Evolutionary conservation across 2,888 invertebrate genomes (phyloP).

Genomic region (Panopea generosa): DNA sequence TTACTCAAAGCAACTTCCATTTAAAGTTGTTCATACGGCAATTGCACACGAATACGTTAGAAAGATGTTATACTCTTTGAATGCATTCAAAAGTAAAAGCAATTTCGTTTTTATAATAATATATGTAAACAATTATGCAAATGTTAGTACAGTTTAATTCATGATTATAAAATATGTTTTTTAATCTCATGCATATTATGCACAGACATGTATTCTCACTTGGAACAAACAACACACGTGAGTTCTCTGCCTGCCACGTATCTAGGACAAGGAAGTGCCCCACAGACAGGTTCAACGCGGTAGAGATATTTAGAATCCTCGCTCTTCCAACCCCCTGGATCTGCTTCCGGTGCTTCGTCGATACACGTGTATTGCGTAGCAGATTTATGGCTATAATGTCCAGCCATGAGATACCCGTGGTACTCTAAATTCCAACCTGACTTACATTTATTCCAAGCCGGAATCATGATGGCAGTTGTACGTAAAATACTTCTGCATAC

Average conservation of each 20-base stretch:
- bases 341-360: slow-evolving; percentile 57
- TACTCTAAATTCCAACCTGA: slow-evolving; percentile 62
- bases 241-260: slow-evolving; percentile 49
- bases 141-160: no score
- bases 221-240: slow-evolving; percentile 61
- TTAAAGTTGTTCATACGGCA: no score
- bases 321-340: slow-evolving; percentile 40
- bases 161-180: no score
- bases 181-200: no score
- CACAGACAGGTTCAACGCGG: slow-evolving; percentile 52
- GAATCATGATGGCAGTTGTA: slow-evolving; percentile 55
- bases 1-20: no score
- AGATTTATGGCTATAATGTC: slow-evolving; percentile 9
- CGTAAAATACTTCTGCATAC: slow-evolving; percentile 46
- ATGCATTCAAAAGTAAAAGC: no score
- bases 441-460: slow-evolving; percentile 49
- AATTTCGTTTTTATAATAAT: no score
- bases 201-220: no score
- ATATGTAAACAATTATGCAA: no score
- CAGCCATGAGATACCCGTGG: slow-evolving; percentile 56
- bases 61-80: no score
- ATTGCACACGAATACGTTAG: no score
- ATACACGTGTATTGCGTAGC: slow-evolving; percentile 52
- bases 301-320: slow-evolving; percentile 50
- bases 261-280: slow-evolving; percentile 60